These are phyloP conservation scores for Meiosimyza decipiens DNA, from an alignment of 2,888 invertebrate species.

Conservation along the genomic window DNA sequence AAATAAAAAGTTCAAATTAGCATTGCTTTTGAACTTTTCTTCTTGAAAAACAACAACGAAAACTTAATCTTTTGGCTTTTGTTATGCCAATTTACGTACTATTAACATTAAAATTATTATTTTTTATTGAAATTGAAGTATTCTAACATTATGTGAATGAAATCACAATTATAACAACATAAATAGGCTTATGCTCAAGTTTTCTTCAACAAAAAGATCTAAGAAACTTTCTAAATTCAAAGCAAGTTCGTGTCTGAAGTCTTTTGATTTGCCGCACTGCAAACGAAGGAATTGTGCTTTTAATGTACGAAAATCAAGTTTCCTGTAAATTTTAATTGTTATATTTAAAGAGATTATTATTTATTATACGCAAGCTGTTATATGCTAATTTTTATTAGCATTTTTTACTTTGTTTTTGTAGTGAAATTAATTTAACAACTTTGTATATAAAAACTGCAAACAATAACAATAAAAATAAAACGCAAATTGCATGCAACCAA, in stretches of 20 bases:
- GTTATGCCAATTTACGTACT: no score
- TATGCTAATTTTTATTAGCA: slow-evolving; percentile 15
- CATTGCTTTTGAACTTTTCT: no score
- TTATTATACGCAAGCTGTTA: not conserved
- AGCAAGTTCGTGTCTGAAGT: slow-evolving; percentile 20
- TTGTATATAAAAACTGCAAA: not conserved
- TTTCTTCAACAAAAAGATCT: slow-evolving; percentile 14
- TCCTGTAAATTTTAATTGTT: slow-evolving; percentile 6
- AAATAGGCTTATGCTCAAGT: no score
- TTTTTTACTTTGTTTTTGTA: not conserved
- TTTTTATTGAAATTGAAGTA: no score
- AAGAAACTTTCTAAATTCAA: slow-evolving; percentile 1
- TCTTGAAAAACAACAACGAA: no score
- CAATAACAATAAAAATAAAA: not conserved
- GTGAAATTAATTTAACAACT: slow-evolving; percentile 14
- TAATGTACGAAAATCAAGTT: slow-evolving; percentile 3
- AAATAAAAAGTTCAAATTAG: no score
- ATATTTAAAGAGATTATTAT: not conserved
- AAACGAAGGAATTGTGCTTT: not conserved
- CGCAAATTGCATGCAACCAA: slow-evolving; percentile 18
- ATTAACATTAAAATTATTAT: no score
- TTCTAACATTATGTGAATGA: no score
- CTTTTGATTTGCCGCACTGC: slow-evolving; percentile 9
- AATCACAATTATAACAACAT: no score
- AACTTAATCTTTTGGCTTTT: no score